These are phyloP conservation scores for Catostylus mosaicus DNA, from an alignment of 30 jellyfish, hydroid and myxozoan species.

Conservation along the genomic window DNA sequence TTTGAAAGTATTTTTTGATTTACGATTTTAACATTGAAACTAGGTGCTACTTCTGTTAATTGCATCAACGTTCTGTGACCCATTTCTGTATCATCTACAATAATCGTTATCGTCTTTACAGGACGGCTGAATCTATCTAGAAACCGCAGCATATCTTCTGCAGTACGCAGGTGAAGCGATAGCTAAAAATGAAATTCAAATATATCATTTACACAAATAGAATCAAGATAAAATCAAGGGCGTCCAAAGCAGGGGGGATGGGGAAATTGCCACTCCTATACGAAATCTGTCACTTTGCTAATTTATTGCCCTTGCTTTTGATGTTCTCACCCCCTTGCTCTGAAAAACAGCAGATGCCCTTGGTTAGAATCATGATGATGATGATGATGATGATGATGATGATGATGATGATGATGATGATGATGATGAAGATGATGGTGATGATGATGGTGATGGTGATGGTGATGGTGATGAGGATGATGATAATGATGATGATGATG, in stretches of 20 bases:
- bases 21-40: background rate
- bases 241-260: background rate
- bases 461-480: too few species aligned
- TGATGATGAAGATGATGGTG: too few species aligned
- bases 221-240: background rate
- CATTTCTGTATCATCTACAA: constrained; percentile 2
- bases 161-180: background rate
- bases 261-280: too few species aligned
- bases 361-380: too few species aligned
- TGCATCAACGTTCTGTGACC: constrained; percentile 14
- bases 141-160: constrained; percentile 4
- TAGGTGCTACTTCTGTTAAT: background rate
- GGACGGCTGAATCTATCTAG: constrained; percentile 7
- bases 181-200: background rate
- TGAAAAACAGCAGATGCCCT: too few species aligned
- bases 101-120: background rate
- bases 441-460: too few species aligned
- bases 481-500: too few species aligned
- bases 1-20: background rate
- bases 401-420: too few species aligned
- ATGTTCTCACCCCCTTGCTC: too few species aligned
- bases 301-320: too few species aligned
- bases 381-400: too few species aligned
- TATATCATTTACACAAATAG: background rate
- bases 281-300: too few species aligned